A percentile compares a stretch with the other conserved stretches of the same genome.
Conservation (phyloP, 2,888 invertebrate species). For the Latrodectus elegans region DNA sequence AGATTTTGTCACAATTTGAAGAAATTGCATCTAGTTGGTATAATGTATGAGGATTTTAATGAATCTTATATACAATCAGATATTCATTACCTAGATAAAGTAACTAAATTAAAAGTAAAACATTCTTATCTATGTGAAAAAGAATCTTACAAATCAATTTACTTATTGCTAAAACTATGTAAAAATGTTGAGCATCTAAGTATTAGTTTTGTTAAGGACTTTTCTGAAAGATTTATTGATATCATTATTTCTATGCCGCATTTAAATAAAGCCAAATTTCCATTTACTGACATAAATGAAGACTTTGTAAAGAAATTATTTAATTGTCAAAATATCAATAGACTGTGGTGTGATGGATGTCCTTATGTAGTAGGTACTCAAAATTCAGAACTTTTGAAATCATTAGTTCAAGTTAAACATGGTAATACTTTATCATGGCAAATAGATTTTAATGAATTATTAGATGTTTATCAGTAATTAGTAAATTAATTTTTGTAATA, state of each 20-base stretch:
- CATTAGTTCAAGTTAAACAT: not conserved
- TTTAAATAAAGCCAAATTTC: not conserved
- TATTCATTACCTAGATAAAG: not conserved
- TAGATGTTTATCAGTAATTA: too few species aligned
- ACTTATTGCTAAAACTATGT: not conserved
- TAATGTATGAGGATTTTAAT: not conserved
- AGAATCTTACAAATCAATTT: not conserved
- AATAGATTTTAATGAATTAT: not conserved
- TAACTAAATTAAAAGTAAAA: not conserved
- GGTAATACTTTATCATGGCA: not conserved
- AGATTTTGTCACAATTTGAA: not conserved
- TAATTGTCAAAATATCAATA: not conserved
- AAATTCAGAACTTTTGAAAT: not conserved
- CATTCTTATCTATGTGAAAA: not conserved
- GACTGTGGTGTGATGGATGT: not conserved
- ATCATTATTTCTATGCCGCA: not conserved
- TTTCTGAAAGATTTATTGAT: not conserved
- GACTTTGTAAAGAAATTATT: not conserved
- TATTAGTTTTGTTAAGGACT: not conserved
- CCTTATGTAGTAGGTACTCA: not conserved
- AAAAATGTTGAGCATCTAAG: not conserved
- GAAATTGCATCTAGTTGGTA: not conserved
- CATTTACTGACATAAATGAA: not conserved
- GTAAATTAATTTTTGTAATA: too few species aligned
- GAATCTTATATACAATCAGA: not conserved